Base-by-base conservation (phyloP, 2,888 invertebrate genomes). In the Abrostola triplasia region DNA sequence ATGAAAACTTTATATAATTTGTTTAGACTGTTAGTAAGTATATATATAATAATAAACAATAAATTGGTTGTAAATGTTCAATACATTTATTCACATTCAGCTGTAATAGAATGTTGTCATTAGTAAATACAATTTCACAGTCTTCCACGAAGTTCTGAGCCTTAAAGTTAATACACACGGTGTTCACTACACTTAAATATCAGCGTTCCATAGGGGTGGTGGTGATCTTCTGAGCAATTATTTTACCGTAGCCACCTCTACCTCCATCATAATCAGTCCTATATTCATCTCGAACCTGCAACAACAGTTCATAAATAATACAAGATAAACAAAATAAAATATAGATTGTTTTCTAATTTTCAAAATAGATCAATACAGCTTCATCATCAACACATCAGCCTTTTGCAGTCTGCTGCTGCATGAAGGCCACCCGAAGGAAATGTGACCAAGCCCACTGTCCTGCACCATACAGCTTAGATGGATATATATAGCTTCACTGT, bases 241-340 rank as follows among this genome's bases (percentile, higher is more conserved):
- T 97, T 94, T 99, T 99, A 38, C 99, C 99, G 92, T 99, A 99
- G 13, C 99, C 99, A 55, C 99, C 99, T 89, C 99, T 95, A 0
- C 99, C 99, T 41, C 97, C 96, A 90, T 99, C 99, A 92, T 97
- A 99, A 88, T 99, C 99, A 72, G 98, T 98, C 87, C 99, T 96
- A 88, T 99, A 99, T 94, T 99, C 99, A 88, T 99, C 99, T 82
- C 99, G 96, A 5, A 99, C 98, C 98, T 98, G 88, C 44, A 90
- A 92, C 48, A 50, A 64, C 12, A 60, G 50, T 13, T 60, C 37
- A 50, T 24, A 24, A 24, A 24, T 4, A 24, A 24, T 24, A 4
- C 4, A 24, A 24, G 24, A 4, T 4, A 24, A 24, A 24, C 24
- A 24, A 24, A 24, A 24, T 24, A 4, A 24, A 24, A 24, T 24